phyloP scores from a whole-genome alignment of 2,113 vertebrate genomes.

The Ammodramus savannarum region DNA sequence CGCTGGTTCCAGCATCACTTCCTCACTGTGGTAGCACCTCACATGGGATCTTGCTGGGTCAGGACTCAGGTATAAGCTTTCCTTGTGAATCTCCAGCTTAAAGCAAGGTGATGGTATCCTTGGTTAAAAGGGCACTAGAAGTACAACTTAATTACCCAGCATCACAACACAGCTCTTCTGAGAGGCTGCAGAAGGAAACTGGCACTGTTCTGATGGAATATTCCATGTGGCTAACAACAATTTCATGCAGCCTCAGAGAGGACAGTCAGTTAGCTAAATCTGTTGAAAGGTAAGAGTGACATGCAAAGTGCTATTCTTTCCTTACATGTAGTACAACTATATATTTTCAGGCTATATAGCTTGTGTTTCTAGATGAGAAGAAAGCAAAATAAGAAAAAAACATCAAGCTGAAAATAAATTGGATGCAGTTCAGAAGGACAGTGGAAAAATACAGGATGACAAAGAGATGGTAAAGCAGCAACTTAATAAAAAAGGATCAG shows the following conservation, averaged over 20 bases:
- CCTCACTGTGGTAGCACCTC: neutral
- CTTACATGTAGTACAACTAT: neutral
- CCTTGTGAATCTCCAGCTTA: neutral
- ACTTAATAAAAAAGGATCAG: neutral
- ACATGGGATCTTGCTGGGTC: neutral
- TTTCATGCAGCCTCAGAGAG: neutral
- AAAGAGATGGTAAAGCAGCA: neutral
- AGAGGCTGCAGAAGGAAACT: neutral
- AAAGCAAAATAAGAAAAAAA: neutral
- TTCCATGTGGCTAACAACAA: neutral
- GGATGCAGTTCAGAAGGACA: neutral
- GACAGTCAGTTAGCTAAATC: neutral
- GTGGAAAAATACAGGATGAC: constrained; percentile 18
- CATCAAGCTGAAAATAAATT: neutral
- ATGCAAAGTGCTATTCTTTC: neutral
- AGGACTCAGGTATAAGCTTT: neutral
- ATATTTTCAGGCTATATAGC: neutral
- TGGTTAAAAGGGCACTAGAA: constrained; percentile 7
- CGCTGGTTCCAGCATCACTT: fast-evolving
- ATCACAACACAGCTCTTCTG: neutral
- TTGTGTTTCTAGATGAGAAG: constrained; percentile 6
- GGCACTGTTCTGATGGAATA: neutral
- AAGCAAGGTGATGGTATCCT: neutral
- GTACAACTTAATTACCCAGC: constrained; percentile 23
- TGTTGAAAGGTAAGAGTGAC: constrained; percentile 11